Base-by-base conservation (phyloP, 1,140 invertebrate genomes). In the Drosophila tristis region DNA sequence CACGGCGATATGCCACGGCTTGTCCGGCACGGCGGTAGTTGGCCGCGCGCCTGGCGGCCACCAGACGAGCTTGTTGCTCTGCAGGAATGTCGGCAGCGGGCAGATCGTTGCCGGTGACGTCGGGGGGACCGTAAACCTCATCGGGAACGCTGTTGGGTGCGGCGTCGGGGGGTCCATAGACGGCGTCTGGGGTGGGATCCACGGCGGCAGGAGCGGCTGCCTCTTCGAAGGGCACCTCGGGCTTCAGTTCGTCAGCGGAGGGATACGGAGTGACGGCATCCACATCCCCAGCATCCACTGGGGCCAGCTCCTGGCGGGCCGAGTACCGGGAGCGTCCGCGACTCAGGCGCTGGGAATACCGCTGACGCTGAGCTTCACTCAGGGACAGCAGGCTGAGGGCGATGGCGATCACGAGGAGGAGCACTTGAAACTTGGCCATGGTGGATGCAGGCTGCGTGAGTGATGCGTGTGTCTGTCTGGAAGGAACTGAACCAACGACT, bases 181-280 rank as follows among this genome's bases (percentile, higher is more conserved):
- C 81, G 3, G 81, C 85, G 70, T 91, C 90, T 11, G 90, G 90
- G 29, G 78, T 80, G 9, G 72, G 76, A 6, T 75, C 84, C 1
- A 11, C 78, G 9, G 82, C 78, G 3, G 80, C 49, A 9, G 67
- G 54, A 13, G 80, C 86, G 4, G 66, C 78, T 23, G 84, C 82
- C 65, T 91, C 90, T 26, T 91, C 77, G 53, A 91, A 91, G 4
- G 90, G 90, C 44, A 91, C 79, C 48, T 91, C 90, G 16, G 90
- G 90, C 20, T 91, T 91, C 9, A 91, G 68, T 45, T 91, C 90
- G 43, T 91, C 90, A 2, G 85, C 86, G 8, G 74, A 77, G n/a
- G 90, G 90, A 64, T 91, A 91, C 8, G 90, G 90, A 2, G 90
- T 91, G 31, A 91, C 90, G 2, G 64, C 86, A 26, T 78, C 89